Conservation (phyloP, 1,140 invertebrate genomes). For the Himalopsyche phryganea region DNA sequence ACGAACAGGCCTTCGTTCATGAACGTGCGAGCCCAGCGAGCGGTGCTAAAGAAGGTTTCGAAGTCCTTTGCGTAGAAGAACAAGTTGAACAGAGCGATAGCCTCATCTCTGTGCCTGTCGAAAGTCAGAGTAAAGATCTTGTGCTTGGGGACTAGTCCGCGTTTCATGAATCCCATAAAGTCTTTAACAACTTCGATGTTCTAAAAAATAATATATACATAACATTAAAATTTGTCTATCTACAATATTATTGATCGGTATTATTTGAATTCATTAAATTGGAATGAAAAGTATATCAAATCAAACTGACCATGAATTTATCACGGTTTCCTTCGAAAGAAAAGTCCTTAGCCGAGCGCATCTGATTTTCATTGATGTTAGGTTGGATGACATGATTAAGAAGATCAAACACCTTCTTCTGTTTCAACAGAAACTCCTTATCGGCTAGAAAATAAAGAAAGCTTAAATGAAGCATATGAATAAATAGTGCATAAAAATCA, state of each 20-base stretch:
- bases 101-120: constrained; percentile 54
- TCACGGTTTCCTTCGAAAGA: constrained; percentile 43
- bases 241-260: too few species aligned
- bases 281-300: too few species aligned
- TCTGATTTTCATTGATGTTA: constrained; percentile 44
- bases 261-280: neutral
- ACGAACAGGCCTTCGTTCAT: constrained; percentile 63
- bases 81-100: constrained; percentile 55
- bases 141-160: constrained; percentile 47
- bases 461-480: too few species aligned
- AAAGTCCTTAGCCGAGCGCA: constrained; percentile 43
- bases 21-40: constrained; percentile 59
- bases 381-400: constrained; percentile 52
- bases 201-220: constrained; percentile 2
- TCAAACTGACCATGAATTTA: constrained; percentile 39
- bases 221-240: constrained; percentile 2
- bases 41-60: constrained; percentile 62
- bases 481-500: too few species aligned
- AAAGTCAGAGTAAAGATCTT: constrained; percentile 52
- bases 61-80: constrained; percentile 63
- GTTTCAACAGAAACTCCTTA: constrained; percentile 51
- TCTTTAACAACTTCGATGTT: constrained; percentile 43
- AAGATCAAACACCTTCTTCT: constrained; percentile 53
- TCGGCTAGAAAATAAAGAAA: constrained; percentile 43
- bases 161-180: constrained; percentile 37